Conservation (phyloP, 1,140 invertebrate species). For the Acyrthosiphon pisum region DNA sequence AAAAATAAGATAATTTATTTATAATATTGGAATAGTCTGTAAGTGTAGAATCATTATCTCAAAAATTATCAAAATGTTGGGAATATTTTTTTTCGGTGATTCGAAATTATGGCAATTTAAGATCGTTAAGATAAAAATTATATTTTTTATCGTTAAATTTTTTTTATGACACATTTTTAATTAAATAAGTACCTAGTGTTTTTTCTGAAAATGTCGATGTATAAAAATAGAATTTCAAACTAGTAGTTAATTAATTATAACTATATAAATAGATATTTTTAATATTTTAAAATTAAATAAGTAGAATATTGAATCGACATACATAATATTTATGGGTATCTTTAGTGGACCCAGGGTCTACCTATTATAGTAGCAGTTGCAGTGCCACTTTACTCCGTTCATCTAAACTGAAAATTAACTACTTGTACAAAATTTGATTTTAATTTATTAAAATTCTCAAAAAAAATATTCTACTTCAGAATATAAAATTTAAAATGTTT, state of each 20-base stretch:
- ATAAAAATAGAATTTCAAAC: neutral
- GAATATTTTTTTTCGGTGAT: neutral
- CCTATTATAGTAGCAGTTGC: too few species aligned
- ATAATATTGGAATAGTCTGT: neutral
- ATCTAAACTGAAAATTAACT: neutral
- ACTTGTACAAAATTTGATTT: neutral
- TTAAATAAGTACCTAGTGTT: neutral
- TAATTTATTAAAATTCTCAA: neutral
- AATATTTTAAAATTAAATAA: neutral
- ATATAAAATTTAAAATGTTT: neutral
- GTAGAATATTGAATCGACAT: neutral
- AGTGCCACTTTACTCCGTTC: neutral
- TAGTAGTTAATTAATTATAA: neutral
- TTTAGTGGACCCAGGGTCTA: too few species aligned
- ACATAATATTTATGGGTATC: too few species aligned
- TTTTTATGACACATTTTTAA: neutral
- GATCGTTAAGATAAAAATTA: too few species aligned
- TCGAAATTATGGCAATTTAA: too few species aligned
- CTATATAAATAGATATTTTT: neutral
- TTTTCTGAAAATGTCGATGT: neutral
- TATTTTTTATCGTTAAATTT: neutral
- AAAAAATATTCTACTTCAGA: neutral
- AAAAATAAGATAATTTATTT: neutral
- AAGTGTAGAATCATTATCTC: neutral
- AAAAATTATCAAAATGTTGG: neutral